Percentiles rank a stretch among this genome's conserved stretches.
Evolutionary conservation across 2,888 invertebrate species (phyloP).

Genomic region (Cacoxenus indagator): DNA sequence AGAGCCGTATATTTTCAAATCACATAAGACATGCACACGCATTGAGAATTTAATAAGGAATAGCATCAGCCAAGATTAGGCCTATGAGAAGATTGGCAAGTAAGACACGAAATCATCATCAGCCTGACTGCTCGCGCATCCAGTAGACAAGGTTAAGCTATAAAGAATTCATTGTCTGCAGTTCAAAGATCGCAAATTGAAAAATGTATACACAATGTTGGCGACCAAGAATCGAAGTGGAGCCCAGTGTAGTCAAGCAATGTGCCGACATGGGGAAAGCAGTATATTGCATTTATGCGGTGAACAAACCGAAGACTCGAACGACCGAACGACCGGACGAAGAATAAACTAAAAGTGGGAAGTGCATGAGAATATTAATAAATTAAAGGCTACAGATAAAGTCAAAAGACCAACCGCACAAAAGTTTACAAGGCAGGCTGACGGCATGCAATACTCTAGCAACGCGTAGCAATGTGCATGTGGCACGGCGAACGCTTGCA

Average conservation of each 20-base stretch:
- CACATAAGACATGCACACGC: not conserved
- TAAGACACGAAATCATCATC: constrained; percentile 5
- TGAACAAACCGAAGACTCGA: constrained; percentile 8
- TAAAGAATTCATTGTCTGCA: constrained; percentile 59
- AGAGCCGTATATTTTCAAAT: not conserved
- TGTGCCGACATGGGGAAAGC: too few relatives aligned
- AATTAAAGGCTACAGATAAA: constrained; percentile 61
- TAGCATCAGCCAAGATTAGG: not conserved
- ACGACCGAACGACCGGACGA: constrained; percentile 2
- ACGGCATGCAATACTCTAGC: not conserved
- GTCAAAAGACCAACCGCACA: constrained; percentile 47
- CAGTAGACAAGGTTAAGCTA: constrained; percentile 59
- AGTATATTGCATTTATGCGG: too few relatives aligned
- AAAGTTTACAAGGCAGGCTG: constrained; percentile 41
- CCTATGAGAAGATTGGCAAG: not conserved
- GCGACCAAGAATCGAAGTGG: too few relatives aligned
- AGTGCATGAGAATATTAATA: constrained; percentile 59
- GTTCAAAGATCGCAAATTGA: constrained; percentile 64
- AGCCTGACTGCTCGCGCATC: not conserved
- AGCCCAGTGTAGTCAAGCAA: too few relatives aligned
- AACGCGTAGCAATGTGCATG: not conserved
- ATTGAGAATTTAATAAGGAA: not conserved
- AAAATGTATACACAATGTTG: constrained; percentile 48
- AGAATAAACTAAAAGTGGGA: constrained; percentile 38
- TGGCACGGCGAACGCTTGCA: constrained; percentile 8